Base-by-base conservation (phyloP, 2,113 vertebrate species). In the Cebidichthys violaceus region DNA sequence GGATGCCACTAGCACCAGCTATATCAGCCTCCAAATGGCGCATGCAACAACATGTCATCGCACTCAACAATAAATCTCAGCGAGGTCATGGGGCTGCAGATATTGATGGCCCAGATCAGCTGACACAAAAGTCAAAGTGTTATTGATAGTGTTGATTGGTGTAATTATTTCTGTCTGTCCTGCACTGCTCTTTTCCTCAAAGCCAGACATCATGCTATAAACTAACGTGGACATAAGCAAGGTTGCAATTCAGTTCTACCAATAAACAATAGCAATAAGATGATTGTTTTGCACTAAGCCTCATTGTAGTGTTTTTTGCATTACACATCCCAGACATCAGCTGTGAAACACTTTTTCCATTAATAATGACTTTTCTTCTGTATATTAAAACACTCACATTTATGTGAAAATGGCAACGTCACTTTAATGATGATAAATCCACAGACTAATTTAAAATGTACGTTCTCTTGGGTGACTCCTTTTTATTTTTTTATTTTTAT, bases 1-100 rank as follows among this genome's bases (percentile, higher is more conserved):
- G 77, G 24, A 87, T 50, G 55, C 50, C 61, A 81, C 66, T 2
- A 74, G 65, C 71, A 73, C 55, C 61, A 2, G 27, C 2, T 17
- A 60, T 14, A 55, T 75, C 41, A 59, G 45, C 62, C 84, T 84
- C 73, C 62, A 86, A 84, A 84, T 85, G 83, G 73, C 83, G 81
- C 27, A 47, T 79, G 65, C 84, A 82, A 69, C 39, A 80, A 84
- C 71, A 71, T 85, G 76, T 89, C 86, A 88, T 50, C 18, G 6
- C 55, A 45, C 61, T 85, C 81, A 70, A 80, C 91, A 88, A 83
- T 76, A 70, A 75, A 77, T 90, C 70, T 81, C 31, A 87, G 75
- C 9, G 20, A 85, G 65, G 74, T 47, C 73, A 50, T 57, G 29
- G 59, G 35, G 29, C 68, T 77, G 72, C 77, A 70, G 66, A 65